Evolutionary conservation across 2,797 vertebrate species (phyloP), one percentile per base, ranked within the genome.

Genomic region (Pangasius djambal): DNA sequence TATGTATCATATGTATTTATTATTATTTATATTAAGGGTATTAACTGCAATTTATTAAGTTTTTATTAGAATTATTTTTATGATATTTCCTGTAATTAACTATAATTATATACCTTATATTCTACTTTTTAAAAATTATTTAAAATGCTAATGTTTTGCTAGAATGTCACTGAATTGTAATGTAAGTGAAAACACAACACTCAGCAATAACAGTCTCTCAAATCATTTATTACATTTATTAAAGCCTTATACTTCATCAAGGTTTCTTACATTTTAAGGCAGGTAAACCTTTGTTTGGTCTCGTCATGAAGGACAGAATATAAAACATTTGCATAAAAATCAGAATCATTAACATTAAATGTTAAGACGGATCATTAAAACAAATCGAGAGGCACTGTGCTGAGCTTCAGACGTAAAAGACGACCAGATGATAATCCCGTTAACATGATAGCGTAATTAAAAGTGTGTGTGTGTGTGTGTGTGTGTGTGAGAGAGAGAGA

Each of bases 201-300:
- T 20, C 52, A 81, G 31, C 31, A 81, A 59, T 4, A 50, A 65
- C 25, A n/a, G 82, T n/a, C 15, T 84, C 83, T 84, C 2, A 67
- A 50, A 84, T 84, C 40, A 84, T 84, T 84, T 84, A 50, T 69
- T 67, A 52, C 2, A 67, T 83, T 48, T 65, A 83, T 67, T 69
- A 20, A 84, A 84, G 63, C 7, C 40, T 31, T 84, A 10, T 61
- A 50, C 28, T 67, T 84, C 28, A 67, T 28, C 83, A 84, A 20
- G 0, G 44, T 50, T 52, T 84, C 40, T 65, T 18, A 67, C 61
- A 67, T n/a, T 63, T 65, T 65, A 83, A 83, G 57, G 57, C 34
- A 83, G 57, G 18, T 65, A 9, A 65, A 65, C 12, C 9, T 65
- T n/a, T 18, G 40, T 83, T 84, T 84, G 61, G 40, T 69, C 28